phyloP scores from a whole-genome alignment of 2,797 vertebrate species.

The Parauchenoglanis ngamensis region DNA sequence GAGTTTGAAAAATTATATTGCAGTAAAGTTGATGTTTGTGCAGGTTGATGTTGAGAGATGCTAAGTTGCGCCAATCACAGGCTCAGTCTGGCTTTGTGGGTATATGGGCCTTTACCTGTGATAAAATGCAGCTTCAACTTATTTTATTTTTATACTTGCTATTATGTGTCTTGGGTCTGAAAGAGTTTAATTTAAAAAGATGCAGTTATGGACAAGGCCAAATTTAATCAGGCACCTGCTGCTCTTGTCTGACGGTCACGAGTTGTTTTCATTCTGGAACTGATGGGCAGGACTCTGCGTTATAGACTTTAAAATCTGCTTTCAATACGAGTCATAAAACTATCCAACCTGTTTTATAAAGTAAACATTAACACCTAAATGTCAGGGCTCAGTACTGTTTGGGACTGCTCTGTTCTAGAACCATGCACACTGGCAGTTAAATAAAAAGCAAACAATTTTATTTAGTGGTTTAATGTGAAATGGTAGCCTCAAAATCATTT shows the following conservation, averaged over 20 bases:
- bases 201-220: background rate
- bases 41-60: background rate
- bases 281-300: background rate
- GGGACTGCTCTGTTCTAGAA: background rate
- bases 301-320: background rate
- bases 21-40: background rate
- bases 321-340: background rate
- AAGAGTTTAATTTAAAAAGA: background rate
- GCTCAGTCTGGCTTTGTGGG: background rate
- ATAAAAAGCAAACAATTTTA: background rate
- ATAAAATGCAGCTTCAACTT: background rate
- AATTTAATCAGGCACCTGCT: background rate
- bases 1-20: background rate
- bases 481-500: background rate
- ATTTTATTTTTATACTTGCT: background rate
- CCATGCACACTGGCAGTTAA: background rate
- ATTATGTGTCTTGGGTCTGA: background rate
- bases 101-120: background rate
- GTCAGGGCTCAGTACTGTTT: too few relatives aligned
- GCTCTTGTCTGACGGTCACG: background rate
- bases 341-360: background rate
- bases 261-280: background rate
- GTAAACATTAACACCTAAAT: background rate
- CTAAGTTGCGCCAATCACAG: background rate
- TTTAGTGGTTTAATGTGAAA: background rate